Base-by-base conservation (phyloP, 2,797 vertebrate genomes). In the Hydrolagus colliei region DNA sequence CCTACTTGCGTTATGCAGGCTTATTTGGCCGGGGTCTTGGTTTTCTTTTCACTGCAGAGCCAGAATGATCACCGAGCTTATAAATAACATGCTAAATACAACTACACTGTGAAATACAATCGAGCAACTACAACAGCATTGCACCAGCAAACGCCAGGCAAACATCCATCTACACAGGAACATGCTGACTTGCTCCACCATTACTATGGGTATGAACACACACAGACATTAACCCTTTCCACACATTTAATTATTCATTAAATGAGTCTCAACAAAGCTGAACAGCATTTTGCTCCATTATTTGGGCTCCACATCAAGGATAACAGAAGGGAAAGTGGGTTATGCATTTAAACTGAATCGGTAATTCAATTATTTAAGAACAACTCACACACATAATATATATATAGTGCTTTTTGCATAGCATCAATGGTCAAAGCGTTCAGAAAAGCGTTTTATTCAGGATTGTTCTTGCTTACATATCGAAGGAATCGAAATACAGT, bases 71-170 rank as follows among this genome's bases (percentile, higher is more conserved):
- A 14, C 61, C 12, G 32, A 32, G 62, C 12, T 80, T 80, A 16
- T 18, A 65, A 65, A 80, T 61, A 80, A 65, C 12, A 65, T 1
- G 13, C 2, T 18, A 22, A 14, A 67, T 16, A 63, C 13, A 79
- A 67, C 22, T 18, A 27, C 22, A 80, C 62, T 18, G 7, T 18
- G 32, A 80, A 80, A 67, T 18, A 59, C 22, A 80, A 80, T 80
- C 78, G 67, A 67, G 62, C 78, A 80, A 80, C 12, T 27, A 80
- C 78, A 62, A 62, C 76, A 80, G 78, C 22, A 65, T 63, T 80
- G 67, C 13, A 18, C 78, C 63, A 63, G 62, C 78, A 65, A 52
- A 52, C 22, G 32, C 67, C 35, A 79, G 41, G 77, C 61, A 65
- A 79, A 63, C 62, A 79, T 63, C 75, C 52, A 79, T 62, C 61